Evolutionary conservation across 1,140 invertebrate genomes (phyloP), one percentile per base, ranked within the genome.

Genomic region (Aphelenchoides besseyi): DNA sequence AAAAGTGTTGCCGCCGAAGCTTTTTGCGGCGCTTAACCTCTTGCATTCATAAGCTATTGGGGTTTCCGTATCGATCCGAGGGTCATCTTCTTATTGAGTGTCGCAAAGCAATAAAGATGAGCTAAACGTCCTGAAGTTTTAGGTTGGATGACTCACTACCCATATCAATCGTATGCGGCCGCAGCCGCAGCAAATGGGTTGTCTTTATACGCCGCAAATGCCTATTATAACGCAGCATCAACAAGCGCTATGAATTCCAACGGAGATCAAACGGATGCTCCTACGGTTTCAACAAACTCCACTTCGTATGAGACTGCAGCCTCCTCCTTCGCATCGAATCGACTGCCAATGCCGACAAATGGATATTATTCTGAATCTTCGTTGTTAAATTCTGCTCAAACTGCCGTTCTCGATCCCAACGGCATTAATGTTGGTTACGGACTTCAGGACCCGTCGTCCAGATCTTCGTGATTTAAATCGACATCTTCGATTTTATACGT

Each of bases 81-180:
- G 55, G 5, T 59, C 18, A 33, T 59, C 18, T 59, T 59, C 55
- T 59, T 59, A 48, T 48, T 48, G 41, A n/a, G n/a, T n/a, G n/a
- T n/a, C 41, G 41, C 41, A 48, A 48, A 48, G 12, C 12, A 48
- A n/a, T n/a, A 23, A 48, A 16, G 12, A 48, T 48, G 41, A 23
- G 41, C 12, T 48, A 16, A 48, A 48, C 23, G 41, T 23, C 41
- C 12, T 23, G 41, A n/a, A 48, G 55, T 59, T 59, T 28, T 23
- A 59, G 55, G 55, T 18, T 59, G 55, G 55, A 59, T 59, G 55
- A 8, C 55, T 8, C 32, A 5, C 18, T 28, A 33, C 55, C 5
- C 5, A 28, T 59, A 59, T 59, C 26, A n/a, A n/a, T n/a, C 37
- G 5, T 41, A 41, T 41, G 37, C 37, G n/a, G 37, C 37, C 5